phyloP scores from a whole-genome alignment of 2,797 vertebrate species.

The Protonibea diacanthus region DNA sequence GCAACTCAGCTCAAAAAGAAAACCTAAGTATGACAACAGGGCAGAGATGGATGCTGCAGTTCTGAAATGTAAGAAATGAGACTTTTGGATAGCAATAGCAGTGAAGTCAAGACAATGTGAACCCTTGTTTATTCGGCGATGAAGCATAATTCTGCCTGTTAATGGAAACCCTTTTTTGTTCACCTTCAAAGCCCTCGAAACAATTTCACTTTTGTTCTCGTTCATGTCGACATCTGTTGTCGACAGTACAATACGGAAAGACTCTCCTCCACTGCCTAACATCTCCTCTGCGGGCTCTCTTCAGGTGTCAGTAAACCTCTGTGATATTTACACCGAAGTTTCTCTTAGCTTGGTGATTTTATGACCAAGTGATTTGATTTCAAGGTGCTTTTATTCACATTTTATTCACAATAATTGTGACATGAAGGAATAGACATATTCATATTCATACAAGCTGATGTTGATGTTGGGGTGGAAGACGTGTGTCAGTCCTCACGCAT shows the following conservation, averaged over 20 bases:
- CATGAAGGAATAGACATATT: background rate
- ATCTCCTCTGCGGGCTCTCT: too few relatives aligned
- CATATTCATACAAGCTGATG: background rate
- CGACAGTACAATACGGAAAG: background rate
- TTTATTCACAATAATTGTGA: background rate
- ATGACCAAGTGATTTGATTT: background rate
- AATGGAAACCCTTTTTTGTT: constrained; percentile 38
- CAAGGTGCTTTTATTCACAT: too few relatives aligned
- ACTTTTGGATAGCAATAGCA: background rate
- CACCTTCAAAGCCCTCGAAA: constrained; percentile 54
- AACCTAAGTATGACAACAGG: background rate
- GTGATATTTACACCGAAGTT: background rate
- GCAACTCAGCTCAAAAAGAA: too few relatives aligned
- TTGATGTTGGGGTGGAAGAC: background rate
- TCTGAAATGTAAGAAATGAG: constrained; percentile 5
- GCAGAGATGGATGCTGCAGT: background rate
- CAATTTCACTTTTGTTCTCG: constrained; percentile 17
- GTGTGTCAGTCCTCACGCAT: background rate
- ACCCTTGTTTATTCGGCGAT: constrained; percentile 42
- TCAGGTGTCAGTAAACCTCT: background rate
- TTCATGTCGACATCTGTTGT: constrained; percentile 14
- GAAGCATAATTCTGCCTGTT: constrained; percentile 20
- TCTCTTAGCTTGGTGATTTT: background rate
- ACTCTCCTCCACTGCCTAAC: background rate
- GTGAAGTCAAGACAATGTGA: constrained; percentile 25